Evolutionary conservation across 2,888 invertebrate species (phyloP), one percentile per base, ranked within the genome.

Genomic region (Plusia festucae): DNA sequence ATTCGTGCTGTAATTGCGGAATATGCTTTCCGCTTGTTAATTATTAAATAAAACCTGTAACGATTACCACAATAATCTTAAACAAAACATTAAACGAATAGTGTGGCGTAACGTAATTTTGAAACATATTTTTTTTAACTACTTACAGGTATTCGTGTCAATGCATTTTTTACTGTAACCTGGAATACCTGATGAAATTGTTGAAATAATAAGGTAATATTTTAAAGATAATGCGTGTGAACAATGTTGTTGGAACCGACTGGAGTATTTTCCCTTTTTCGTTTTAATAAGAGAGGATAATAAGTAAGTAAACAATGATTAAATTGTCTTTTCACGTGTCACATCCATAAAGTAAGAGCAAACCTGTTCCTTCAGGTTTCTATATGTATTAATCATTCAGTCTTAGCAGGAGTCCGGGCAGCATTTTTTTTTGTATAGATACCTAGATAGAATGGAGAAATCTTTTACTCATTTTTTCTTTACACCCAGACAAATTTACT

Each of bases 1-100:
- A 73, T 44, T 60, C 30, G 27, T 64, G 63, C 56, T 56, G 59
- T 64, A 61, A 60, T 64, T 67, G 53, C 57, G 44, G 56, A 59
- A 61, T 56, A 73, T 32, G 56, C 18, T 34, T 61, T 54, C 54
- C 11, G 20, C 44, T 40, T 22, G 40, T 53, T 24, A 13, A 16
- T 24, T 30, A 32, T 58, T 53, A 27, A 24, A 46, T 2, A 60
- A 40, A 40, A 40, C 40, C n/a, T n/a, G 40, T 40, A 40, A n/a
- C 40, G 40, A 40, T 40, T 40, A 40, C n/a, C 40, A 40, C 40
- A 40, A 40, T 40, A n/a, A 40, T n/a, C 13, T 40, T 40, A n/a
- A n/a, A 40, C 6, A n/a, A 40, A 40, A 20, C 13, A 49, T 18
- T 46, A 49, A 20, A 11, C 40, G 6, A 40, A 5, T 24, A 24